Percentiles rank a stretch among this genome's conserved stretches.
phyloP scores from a whole-genome alignment of 1,140 invertebrate species.

The Philopotamus ludificatus region DNA sequence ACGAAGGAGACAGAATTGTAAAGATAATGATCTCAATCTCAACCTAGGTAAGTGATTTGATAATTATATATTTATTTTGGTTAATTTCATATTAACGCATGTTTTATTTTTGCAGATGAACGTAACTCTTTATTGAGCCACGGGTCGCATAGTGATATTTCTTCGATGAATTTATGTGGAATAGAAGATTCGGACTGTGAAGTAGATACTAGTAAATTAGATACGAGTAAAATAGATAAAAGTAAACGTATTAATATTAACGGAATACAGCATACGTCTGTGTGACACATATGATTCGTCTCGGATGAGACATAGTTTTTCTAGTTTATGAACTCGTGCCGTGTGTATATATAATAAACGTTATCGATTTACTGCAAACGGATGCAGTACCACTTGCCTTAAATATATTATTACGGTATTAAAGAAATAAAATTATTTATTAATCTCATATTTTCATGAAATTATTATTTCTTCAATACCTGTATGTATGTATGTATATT shows the following conservation, averaged over 20 bases:
- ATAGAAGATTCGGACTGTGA: conserved; percentile 88
- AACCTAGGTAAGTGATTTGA: conserved; percentile 55
- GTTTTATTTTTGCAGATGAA: conserved; percentile 60
- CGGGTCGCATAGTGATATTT: conserved; percentile 79
- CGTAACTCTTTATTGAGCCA: conserved; percentile 70
- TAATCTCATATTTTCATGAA: not conserved
- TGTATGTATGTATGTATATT: conserved; percentile 31
- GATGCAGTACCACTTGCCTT: conserved; percentile 37
- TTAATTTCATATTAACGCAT: conserved; percentile 19
- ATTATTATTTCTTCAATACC: not conserved
- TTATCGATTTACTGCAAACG: conserved; percentile 6
- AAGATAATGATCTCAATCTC: conserved; percentile 57
- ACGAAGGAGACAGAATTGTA: conserved; percentile 59
- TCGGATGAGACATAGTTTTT: conserved; percentile 35
- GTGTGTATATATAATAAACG: conserved; percentile 15
- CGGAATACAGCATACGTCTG: conserved; percentile 48
- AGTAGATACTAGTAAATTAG: conserved; percentile 36
- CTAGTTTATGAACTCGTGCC: conserved; percentile 11
- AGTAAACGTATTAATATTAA: conserved; percentile 32
- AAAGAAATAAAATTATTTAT: not conserved
- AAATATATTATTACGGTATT: conserved; percentile 26
- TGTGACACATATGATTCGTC: conserved; percentile 50
- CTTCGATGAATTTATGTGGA: conserved; percentile 85
- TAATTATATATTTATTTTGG: not conserved
- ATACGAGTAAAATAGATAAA: too few species aligned